Evolutionary conservation across 2,888 invertebrate species (phyloP), one percentile per base, ranked within the genome.

Genomic region (Nomada fabriciana): DNA sequence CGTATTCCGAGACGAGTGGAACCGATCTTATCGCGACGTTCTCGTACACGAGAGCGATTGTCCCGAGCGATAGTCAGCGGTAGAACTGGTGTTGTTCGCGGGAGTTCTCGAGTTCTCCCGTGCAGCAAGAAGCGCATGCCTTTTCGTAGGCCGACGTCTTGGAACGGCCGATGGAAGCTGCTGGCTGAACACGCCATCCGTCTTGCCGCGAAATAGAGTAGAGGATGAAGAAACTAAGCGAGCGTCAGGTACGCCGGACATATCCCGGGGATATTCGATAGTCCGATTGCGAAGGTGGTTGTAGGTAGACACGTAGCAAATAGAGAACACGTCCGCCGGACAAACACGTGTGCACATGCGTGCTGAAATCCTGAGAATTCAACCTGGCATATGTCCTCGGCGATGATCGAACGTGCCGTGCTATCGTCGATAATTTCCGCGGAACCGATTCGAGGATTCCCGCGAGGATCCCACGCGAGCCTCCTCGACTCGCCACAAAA

Each of bases 251-350:
- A 75, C 79, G 76, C 82, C 68, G 77, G 76, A 85, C 82, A 55
- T 87, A 79, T 76, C 80, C 83, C 68, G 80, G 80, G 86, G 86
- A 85, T 86, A 85, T 85, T 82, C 86, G 87, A 86, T 85, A 78
- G 80, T 75, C 82, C 82, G 80, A 80, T 86, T 73, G 72, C 43
- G 65, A 60, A 52, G 50, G 55, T 53, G 25, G 65, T 57, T 43
- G 69, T 1, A 4, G 59, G 70, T 2, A 4, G 59, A 67, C 83
- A 71, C 36, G 82, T 61, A 76, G 77, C 77, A 82, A 83, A 83
- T 76, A 81, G 69, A 53, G 73, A 61, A 36, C 61, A 65, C 60
- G 71, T 76, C 23, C 61, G 15, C 47, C 47, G 15, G 47, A 29
- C 5, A 25, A 18, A 7, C 25, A n/a, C 25, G n/a, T n/a, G 25